A percentile compares a stretch with the other conserved stretches of the same genome.
Evolutionary conservation across 30 jellyfish, hydroid and myxozoan genomes (phyloP).

Genomic region (Catostylus mosaicus): DNA sequence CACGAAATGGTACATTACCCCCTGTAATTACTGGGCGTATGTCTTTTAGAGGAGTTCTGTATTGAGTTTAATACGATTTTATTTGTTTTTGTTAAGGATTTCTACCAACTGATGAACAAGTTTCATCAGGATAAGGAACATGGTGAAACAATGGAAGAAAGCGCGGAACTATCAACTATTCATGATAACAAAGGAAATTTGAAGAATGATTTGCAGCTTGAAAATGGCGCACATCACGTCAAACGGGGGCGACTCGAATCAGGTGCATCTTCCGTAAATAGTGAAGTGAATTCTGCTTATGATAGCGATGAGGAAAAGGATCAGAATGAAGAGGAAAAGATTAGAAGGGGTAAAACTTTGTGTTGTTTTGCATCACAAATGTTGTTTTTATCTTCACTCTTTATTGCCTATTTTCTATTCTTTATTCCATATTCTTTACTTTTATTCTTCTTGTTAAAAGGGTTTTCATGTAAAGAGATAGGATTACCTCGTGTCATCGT

Average conservation of each 20-base stretch:
- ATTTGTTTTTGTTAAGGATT: background rate
- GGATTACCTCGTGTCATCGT: too few relatives aligned
- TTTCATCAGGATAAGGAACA: background rate
- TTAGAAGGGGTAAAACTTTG: constrained; percentile 25
- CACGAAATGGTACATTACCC: too few relatives aligned
- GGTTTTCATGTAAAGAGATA: too few relatives aligned
- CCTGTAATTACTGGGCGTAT: too few relatives aligned
- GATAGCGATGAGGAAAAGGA: background rate
- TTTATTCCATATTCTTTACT: too few relatives aligned
- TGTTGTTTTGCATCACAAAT: too few relatives aligned
- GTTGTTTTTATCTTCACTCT: too few relatives aligned
- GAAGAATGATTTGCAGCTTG: background rate
- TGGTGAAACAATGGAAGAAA: background rate
- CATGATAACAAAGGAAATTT: background rate
- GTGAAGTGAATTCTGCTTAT: constrained; percentile 15
- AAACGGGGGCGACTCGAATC: constrained; percentile 4
- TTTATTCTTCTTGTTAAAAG: too few relatives aligned
- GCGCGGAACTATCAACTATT: background rate
- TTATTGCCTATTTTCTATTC: too few relatives aligned
- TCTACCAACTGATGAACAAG: background rate
- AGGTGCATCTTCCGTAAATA: constrained; percentile 13
- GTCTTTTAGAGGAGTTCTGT: too few relatives aligned
- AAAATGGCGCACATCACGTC: background rate
- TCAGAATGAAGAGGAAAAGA: constrained; percentile 23
- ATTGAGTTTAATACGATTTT: too few relatives aligned